phyloP scores from a whole-genome alignment of 2,797 vertebrate species.

The Capromys pilorides region DNA sequence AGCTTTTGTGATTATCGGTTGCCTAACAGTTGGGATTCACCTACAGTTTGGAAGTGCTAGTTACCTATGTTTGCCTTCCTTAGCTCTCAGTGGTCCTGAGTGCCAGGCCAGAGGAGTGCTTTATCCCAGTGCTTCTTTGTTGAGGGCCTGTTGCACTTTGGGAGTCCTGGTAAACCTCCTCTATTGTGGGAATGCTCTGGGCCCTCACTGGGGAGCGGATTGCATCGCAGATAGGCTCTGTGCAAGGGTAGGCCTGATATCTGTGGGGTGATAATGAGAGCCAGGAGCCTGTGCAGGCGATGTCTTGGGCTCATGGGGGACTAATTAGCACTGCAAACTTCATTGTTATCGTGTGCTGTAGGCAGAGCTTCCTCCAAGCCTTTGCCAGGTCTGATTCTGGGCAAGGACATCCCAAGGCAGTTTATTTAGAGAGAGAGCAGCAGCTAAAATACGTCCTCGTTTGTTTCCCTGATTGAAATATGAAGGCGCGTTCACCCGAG shows the following conservation, averaged over 20 bases:
- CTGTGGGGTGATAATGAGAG: not conserved
- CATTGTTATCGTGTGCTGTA: slow-evolving; percentile 56
- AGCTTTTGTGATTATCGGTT: slow-evolving; percentile 13
- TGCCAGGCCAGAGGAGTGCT: not conserved
- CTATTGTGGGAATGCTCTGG: not conserved
- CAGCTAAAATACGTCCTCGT: slow-evolving; percentile 40
- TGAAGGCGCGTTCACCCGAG: slow-evolving; percentile 36
- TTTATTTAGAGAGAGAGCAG: slow-evolving; percentile 72
- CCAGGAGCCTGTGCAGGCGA: slow-evolving; percentile 22
- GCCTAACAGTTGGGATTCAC: not conserved
- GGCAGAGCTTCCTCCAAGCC: slow-evolving; percentile 9
- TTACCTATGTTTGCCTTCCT: not conserved
- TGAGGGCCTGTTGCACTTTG: not conserved
- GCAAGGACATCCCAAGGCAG: slow-evolving; percentile 60
- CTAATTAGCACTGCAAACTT: slow-evolving; percentile 54
- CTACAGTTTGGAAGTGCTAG: not conserved
- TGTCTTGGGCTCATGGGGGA: not conserved
- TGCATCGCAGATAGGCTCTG: not conserved
- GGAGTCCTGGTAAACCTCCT: not conserved
- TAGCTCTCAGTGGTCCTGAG: rapidly evolving
- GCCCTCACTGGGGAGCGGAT: not conserved
- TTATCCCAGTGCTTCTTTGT: not conserved
- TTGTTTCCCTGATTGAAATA: slow-evolving; percentile 69
- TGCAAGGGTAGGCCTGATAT: not conserved
- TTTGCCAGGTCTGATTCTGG: slow-evolving; percentile 52